Conservation (phyloP, 2,888 invertebrate genomes). For the Arrhopalites spinosus region DNA sequence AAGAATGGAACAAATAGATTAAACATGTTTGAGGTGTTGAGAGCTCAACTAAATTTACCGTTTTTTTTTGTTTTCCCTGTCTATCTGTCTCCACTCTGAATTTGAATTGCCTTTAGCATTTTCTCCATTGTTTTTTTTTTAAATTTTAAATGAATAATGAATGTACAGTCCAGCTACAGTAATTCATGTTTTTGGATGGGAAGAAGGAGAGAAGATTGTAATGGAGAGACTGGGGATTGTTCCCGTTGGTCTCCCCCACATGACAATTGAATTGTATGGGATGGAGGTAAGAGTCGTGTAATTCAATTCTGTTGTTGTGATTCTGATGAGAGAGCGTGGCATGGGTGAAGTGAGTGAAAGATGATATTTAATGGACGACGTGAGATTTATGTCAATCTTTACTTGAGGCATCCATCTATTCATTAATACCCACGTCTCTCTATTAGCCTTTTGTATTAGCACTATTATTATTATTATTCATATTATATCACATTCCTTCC, state of each 20-base stretch:
- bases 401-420: no score
- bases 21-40: background rate
- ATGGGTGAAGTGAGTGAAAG: background rate
- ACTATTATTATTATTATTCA: no score
- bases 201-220: no score
- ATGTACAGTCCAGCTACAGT: no score
- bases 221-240: no score
- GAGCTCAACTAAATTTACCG: background rate
- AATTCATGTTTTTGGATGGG: no score
- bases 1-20: background rate
- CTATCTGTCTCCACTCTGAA: no score
- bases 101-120: background rate
- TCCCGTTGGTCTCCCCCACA: background rate
- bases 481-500: background rate
- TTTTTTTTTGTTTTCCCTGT: background rate
- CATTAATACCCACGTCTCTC: background rate
- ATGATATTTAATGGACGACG: conserved; percentile 17
- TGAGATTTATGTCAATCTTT: conserved; percentile 20
- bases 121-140: background rate
- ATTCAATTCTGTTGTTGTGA: conserved; percentile 16
- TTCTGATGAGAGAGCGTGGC: background rate
- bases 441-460: no score
- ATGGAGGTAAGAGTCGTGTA: background rate
- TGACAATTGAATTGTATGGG: no score
- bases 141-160: background rate